Evolutionary conservation across 2,113 vertebrate genomes (phyloP), one percentile per base, ranked within the genome.

Genomic region (Rhagologus leucostigma): DNA sequence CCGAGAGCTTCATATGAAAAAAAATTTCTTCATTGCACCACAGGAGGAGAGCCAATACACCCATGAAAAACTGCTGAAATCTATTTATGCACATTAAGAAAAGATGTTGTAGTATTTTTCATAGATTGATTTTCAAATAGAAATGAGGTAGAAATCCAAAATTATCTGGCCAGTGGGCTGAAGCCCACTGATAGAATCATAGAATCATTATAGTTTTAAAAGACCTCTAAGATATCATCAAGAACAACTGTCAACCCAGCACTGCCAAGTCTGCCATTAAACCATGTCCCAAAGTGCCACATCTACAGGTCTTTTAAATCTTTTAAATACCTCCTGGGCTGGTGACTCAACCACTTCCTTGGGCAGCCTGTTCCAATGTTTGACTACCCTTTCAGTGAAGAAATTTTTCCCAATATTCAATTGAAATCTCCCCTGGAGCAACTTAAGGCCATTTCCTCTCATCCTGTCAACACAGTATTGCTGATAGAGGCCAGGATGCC

Each of bases 11-110:
- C 59, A n/a, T 6, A 26, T 11, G 15, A 55, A 19, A 84, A 55
- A 22, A 22, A 30, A 6, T 73, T 76, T 56, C 26, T 4, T 47
- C 19, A 7, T 20, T 42, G 16, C 3, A 41, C 11, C 11, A 23
- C 3, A 10, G 4, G 2, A 76, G 6, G 8, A 33, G 12, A 94
- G 4, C 2, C 1, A 68, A 56, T n/a, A 49, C 1, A 32, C 6
- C 9, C 15, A 3, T 6, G 6, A 73, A 77, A 88, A 77, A 20
- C 3, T 57, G n/a, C 5, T 29, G 23, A 88, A 59, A 75, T 14
- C 9, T 56, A 17, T 30, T 30, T 27, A 39, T 42, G 3, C 3
- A 59, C 16, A 39, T 37, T 24, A 55, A 52, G 37, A 70, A 75
- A 78, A 87, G 7, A 10, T 39, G 9, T 47, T 39, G 5, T 5